Percentiles rank a stretch among this genome's conserved stretches.
phyloP scores from a whole-genome alignment of 2,797 vertebrate species.

The Tokudaia muenninki region DNA sequence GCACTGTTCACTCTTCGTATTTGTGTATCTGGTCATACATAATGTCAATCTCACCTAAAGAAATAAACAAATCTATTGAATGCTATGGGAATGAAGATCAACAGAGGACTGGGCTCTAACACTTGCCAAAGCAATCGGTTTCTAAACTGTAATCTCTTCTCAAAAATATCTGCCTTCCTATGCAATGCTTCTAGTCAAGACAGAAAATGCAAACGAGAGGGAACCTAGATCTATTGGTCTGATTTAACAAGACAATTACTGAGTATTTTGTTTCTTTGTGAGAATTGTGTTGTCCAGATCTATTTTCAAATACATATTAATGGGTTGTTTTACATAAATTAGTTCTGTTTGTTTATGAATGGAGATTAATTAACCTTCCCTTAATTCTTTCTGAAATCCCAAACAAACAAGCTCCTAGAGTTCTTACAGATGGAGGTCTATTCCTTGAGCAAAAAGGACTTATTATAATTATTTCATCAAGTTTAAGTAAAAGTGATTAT shows the following conservation, averaged over 20 bases:
- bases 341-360: constrained; percentile 70
- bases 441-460: constrained; percentile 73
- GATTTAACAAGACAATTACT: constrained; percentile 28
- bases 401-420: constrained; percentile 48
- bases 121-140: background rate
- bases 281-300: background rate
- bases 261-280: background rate
- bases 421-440: constrained; percentile 48
- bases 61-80: background rate
- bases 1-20: background rate
- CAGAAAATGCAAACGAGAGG: constrained; percentile 31
- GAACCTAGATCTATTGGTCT: background rate
- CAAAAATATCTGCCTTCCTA: constrained; percentile 30
- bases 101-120: background rate
- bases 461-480: constrained; percentile 83
- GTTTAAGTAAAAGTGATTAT: constrained; percentile 83
- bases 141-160: background rate
- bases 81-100: background rate
- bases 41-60: background rate
- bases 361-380: constrained; percentile 63
- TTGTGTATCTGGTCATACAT: background rate
- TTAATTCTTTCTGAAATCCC: constrained; percentile 70
- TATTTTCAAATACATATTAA: constrained; percentile 56
- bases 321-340: constrained; percentile 62
- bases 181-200: background rate